Base-by-base conservation (phyloP, 2,113 vertebrate genomes). In the Loxodonta africana region DNA sequence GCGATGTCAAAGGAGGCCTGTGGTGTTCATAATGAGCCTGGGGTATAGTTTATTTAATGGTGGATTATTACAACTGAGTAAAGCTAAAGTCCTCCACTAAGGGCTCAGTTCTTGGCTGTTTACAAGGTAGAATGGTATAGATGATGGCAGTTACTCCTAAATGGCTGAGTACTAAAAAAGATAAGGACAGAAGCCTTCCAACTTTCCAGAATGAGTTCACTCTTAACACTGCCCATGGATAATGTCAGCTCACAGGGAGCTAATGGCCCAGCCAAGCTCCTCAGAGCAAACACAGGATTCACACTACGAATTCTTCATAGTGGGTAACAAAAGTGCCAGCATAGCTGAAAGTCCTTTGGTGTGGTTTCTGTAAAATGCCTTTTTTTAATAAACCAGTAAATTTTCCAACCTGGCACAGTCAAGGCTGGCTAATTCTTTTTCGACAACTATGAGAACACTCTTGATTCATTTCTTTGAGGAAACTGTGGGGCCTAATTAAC, bases 381-480 rank as follows among this genome's bases (percentile, higher is more conserved):
- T 33, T 60, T 63, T 41, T 77, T 73, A 51, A 37, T 37, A 65
- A 90, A 28, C 26, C 48, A 44, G 73, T 46, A 73, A 8, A 48
- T 86, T 95, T 96, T 53, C 82, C 65, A 87, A 83, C 1, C 76
- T 83, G 86, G 94, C 48, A 41, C 7, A 6, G 63, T 14, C 83
- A 30, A n/a, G 57, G 44, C 87, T 83, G 0, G 48, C 2, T 73
- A 93, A 67, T 71, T 88, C 17, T 91, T 93, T 83, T 30, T 63
- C 89, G 62, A 41, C n/a, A 88, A 85, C n/a, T 44, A 71, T 84
- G 69, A 73, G 74, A 97, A 88, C 26, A 74, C 14, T 96, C 77
- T 63, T 63, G 51, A 67, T 51, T 88, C 62, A 74, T 89, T 84
- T 96, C 60, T 88, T 96, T 67, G 10, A 30, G 90, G 74, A 95